A percentile compares a stretch with the other conserved stretches of the same genome.
These are phyloP conservation scores for Ciconia stormi DNA, from an alignment of 2,113 vertebrate genomes.

Conservation along the genomic window DNA sequence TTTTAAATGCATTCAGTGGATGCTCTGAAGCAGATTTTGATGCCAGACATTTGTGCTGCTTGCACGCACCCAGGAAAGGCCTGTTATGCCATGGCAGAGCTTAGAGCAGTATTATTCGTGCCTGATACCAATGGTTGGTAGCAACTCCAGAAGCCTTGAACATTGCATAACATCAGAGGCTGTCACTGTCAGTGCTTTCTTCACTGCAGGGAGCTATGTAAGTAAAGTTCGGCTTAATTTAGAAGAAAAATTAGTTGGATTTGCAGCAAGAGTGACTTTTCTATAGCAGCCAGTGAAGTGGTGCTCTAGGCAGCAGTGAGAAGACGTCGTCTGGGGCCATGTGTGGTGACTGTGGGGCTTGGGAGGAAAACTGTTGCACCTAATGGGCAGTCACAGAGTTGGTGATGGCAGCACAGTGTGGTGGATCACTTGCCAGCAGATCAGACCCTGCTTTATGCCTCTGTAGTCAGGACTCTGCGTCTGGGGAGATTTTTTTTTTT, in stretches of 20 bases:
- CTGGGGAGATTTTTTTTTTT: neutral
- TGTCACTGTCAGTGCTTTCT: slow-evolving; percentile 66
- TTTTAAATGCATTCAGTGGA: neutral
- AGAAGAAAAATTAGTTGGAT: slow-evolving; percentile 58
- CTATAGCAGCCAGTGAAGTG: slow-evolving; percentile 36
- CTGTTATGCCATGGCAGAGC: neutral
- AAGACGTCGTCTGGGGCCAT: neutral
- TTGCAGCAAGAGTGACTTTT: slow-evolving; percentile 69
- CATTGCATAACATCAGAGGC: slow-evolving; percentile 57
- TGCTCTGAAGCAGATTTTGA: slow-evolving; percentile 34
- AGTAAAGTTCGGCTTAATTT: slow-evolving; percentile 73
- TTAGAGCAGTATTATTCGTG: neutral
- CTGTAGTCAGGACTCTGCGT: neutral
- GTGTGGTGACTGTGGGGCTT: neutral
- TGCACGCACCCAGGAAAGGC: neutral
- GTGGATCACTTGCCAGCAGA: neutral
- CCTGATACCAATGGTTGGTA: slow-evolving; percentile 9
- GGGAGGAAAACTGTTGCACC: neutral
- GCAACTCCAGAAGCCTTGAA: slow-evolving; percentile 69
- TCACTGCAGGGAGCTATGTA: slow-evolving; percentile 73
- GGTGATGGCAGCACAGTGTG: neutral
- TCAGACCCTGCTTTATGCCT: neutral
- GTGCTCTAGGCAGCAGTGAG: neutral
- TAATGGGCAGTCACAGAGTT: neutral
- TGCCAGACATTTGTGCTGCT: slow-evolving; percentile 34